phyloP scores from a whole-genome alignment of 1,140 invertebrate genomes.

The Dreissena polymorpha region DNA sequence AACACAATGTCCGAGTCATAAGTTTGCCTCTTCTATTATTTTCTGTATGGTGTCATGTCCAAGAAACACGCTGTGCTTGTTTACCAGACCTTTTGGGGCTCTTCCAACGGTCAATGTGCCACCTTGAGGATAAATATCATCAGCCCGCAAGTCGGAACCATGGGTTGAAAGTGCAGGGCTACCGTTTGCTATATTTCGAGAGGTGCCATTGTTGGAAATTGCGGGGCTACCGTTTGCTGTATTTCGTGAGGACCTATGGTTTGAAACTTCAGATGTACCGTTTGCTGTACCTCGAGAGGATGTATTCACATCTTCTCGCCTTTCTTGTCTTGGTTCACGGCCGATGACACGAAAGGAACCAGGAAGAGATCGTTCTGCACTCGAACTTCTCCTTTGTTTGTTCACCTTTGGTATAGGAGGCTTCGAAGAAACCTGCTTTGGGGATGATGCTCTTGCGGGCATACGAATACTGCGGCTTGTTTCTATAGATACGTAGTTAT shows the following conservation, averaged over 20 bases:
- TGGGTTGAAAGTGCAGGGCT: no score
- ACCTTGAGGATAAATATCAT: no score
- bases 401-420: not conserved
- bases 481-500: not conserved
- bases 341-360: not conserved
- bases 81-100: not conserved
- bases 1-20: not conserved
- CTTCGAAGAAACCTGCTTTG: not conserved
- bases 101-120: conserved; percentile 14
- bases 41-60: conserved; percentile 48
- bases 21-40: conserved; percentile 31
- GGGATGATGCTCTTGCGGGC: not conserved
- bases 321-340: not conserved
- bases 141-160: no score
- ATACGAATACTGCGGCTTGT: not conserved
- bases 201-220: no score
- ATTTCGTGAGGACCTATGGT: no score
- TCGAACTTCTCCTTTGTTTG: not conserved
- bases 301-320: not conserved
- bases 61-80: conserved; percentile 24
- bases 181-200: no score
- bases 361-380: not conserved
- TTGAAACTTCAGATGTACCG: no score
- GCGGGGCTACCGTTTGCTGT: no score
- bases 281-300: not conserved